Conservation (phyloP, 2,888 invertebrate genomes). For the Perdita meconis region DNA sequence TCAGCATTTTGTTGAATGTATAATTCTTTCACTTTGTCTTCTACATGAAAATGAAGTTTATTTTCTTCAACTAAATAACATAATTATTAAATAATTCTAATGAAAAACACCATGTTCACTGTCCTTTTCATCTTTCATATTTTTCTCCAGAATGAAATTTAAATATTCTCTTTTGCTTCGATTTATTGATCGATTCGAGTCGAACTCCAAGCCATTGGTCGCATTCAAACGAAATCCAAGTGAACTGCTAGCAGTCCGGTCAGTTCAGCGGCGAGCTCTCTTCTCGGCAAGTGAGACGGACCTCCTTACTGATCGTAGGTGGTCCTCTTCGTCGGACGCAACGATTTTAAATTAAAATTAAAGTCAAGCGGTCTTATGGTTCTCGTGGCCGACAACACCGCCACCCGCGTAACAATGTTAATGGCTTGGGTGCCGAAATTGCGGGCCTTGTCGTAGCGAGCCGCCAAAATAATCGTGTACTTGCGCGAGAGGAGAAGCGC, state of each 20-base stretch:
- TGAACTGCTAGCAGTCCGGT: slow-evolving; percentile 62
- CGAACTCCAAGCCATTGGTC: slow-evolving; percentile 61
- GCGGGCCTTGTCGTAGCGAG: slow-evolving; percentile 62
- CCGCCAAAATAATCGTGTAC: slow-evolving; percentile 31
- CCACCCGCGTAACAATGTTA: slow-evolving; percentile 81
- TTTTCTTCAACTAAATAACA: no score
- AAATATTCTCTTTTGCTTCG: slow-evolving; percentile 26
- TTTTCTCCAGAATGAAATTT: slow-evolving; percentile 1
- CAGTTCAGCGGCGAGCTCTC: slow-evolving; percentile 61
- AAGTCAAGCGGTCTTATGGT: slow-evolving; percentile 80
- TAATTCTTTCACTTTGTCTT: no score
- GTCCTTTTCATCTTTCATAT: background rate
- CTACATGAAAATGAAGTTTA: no score
- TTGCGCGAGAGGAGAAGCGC: slow-evolving; percentile 20
- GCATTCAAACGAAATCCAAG: slow-evolving; percentile 63
- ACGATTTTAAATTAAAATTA: slow-evolving; percentile 84
- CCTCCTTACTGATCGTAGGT: slow-evolving; percentile 80
- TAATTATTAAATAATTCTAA: no score
- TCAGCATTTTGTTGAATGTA: no score
- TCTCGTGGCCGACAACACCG: slow-evolving; percentile 75
- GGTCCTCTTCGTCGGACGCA: slow-evolving; percentile 79
- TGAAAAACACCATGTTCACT: background rate
- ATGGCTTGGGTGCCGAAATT: slow-evolving; percentile 78
- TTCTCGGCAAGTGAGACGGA: slow-evolving; percentile 67
- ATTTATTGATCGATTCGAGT: slow-evolving; percentile 59